Conservation (phyloP, 2,797 vertebrate genomes). For the Masticophis lateralis region DNA sequence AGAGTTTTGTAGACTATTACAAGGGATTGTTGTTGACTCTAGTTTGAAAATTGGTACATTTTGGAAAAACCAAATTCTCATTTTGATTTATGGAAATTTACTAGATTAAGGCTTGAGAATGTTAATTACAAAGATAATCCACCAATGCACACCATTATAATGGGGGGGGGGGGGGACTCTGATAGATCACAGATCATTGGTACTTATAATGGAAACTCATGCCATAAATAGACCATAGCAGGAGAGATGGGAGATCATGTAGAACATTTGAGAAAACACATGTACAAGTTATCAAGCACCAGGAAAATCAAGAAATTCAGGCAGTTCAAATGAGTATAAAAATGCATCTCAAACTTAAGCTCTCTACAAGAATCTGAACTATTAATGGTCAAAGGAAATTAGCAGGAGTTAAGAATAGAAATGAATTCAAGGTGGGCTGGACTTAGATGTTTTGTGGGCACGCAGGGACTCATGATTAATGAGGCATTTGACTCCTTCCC, state of each 20-base stretch:
- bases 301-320: background rate
- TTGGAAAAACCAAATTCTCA: background rate
- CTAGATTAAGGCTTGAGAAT: background rate
- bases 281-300: background rate
- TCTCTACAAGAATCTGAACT: background rate
- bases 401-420: background rate
- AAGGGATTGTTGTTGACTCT: background rate
- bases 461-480: background rate
- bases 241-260: background rate
- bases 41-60: background rate
- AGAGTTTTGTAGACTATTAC: background rate
- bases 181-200: background rate
- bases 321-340: background rate
- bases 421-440: background rate
- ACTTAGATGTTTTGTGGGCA: background rate
- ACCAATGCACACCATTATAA: background rate
- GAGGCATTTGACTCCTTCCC: background rate
- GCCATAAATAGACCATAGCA: background rate
- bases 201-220: background rate
- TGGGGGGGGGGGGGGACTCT: background rate
- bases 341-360: background rate
- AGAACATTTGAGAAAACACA: background rate
- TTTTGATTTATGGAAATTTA: background rate
- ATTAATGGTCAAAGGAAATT: background rate
- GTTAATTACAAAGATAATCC: background rate